Percentiles rank a stretch among this genome's conserved stretches.
phyloP scores from a whole-genome alignment of 2,888 invertebrate genomes.

The Mechanitis messenoides region DNA sequence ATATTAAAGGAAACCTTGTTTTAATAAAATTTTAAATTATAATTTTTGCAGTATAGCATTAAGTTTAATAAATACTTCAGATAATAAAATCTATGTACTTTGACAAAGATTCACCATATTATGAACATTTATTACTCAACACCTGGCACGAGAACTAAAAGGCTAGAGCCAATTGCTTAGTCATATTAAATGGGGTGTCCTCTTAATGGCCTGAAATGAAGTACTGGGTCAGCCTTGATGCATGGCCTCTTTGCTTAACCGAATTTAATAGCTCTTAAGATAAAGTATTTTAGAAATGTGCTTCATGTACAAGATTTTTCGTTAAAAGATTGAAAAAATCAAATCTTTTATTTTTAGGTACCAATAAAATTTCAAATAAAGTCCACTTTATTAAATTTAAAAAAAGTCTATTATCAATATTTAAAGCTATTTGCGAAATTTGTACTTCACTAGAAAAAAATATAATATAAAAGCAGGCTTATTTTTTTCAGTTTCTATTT shows the following conservation, averaged over 20 bases:
- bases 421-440: too few relatives aligned
- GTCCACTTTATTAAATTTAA: too few relatives aligned
- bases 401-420: too few relatives aligned
- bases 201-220: slow-evolving; percentile 28
- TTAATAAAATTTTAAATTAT: too few relatives aligned
- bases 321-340: neutral
- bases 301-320: neutral
- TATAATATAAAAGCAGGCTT: too few relatives aligned
- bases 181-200: slow-evolving; percentile 30
- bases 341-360: too few relatives aligned
- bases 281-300: slow-evolving; percentile 13
- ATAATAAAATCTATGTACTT: neutral
- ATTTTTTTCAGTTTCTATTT: too few relatives aligned
- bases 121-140: slow-evolving; percentile 19
- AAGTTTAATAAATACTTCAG: neutral
- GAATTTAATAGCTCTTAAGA: slow-evolving; percentile 26
- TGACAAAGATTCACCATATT: neutral
- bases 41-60: too few relatives aligned
- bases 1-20: too few relatives aligned
- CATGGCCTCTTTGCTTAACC: slow-evolving; percentile 21
- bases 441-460: too few relatives aligned
- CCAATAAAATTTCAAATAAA: too few relatives aligned
- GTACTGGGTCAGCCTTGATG: slow-evolving; percentile 28
- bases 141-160: slow-evolving; percentile 28
- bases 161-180: slow-evolving; percentile 29